Percentiles rank a stretch among this genome's conserved stretches.
phyloP scores from a whole-genome alignment of 2,797 vertebrate species.

The Sebastes diaconus region DNA sequence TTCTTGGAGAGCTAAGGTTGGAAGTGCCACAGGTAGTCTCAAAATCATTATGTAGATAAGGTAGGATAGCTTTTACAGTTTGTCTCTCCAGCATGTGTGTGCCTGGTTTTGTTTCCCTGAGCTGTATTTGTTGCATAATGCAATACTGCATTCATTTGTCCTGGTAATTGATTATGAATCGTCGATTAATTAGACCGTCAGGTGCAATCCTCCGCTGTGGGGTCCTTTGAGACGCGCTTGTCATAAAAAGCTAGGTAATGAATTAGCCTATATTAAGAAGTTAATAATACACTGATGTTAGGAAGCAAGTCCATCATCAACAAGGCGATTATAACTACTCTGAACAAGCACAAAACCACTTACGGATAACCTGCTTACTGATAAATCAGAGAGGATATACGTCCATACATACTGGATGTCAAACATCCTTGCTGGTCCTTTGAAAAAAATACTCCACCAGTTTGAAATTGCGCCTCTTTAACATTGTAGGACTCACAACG shows the following conservation, averaged over 20 bases:
- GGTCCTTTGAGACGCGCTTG: constrained; percentile 24
- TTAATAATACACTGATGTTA: constrained; percentile 9
- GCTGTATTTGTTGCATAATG: constrained; percentile 20
- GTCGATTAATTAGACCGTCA: constrained; percentile 50
- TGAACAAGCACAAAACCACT: not conserved
- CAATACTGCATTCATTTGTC: constrained; percentile 33
- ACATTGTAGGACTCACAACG: not conserved
- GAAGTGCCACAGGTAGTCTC: not conserved
- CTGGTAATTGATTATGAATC: constrained; percentile 20
- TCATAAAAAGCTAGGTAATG: constrained; percentile 37
- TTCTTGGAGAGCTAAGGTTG: not conserved
- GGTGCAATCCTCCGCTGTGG: constrained; percentile 6
- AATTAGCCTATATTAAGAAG: constrained; percentile 30
- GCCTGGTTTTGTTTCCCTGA: constrained; percentile 8
- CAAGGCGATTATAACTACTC: not conserved
- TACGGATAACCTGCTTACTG: not conserved
- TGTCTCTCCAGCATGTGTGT: not conserved
- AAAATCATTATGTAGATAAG: not conserved
- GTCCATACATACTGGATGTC: too few relatives aligned
- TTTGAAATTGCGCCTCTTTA: not conserved
- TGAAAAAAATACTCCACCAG: not conserved
- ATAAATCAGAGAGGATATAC: not conserved
- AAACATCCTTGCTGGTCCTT: not conserved
- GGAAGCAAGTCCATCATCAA: not conserved
- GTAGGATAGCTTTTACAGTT: not conserved